phyloP scores from a whole-genome alignment of 2,797 vertebrate species.

The Malacoraja senta region DNA sequence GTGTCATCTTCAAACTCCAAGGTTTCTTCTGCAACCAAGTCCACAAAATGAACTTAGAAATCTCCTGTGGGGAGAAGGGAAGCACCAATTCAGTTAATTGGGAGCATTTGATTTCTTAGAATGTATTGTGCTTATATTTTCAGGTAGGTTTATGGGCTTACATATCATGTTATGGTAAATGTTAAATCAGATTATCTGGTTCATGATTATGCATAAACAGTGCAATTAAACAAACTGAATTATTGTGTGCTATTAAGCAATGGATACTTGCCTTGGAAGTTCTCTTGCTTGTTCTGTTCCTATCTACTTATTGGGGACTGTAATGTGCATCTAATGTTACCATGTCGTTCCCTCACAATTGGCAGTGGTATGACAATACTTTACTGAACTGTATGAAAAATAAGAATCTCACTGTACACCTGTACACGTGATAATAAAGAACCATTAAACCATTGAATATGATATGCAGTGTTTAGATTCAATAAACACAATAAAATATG shows the following conservation, averaged over 20 bases:
- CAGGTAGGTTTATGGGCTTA: background rate
- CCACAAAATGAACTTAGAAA: background rate
- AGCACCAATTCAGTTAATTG: background rate
- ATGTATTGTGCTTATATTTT: background rate
- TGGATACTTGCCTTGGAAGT: background rate
- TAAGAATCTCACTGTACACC: too few relatives aligned
- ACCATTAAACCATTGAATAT: too few relatives aligned
- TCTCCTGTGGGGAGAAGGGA: background rate
- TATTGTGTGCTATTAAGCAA: background rate
- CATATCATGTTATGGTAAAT: background rate
- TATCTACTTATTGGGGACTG: background rate
- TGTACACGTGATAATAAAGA: too few relatives aligned
- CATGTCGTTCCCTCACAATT: background rate
- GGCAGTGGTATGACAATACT: too few relatives aligned
- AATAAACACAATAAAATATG: background rate
- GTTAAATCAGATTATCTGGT: background rate
- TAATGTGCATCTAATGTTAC: background rate
- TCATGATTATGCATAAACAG: background rate
- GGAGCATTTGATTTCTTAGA: background rate
- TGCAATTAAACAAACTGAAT: background rate
- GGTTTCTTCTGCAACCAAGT: too few relatives aligned
- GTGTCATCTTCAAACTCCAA: too few relatives aligned
- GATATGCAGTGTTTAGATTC: background rate
- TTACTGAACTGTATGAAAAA: too few relatives aligned
- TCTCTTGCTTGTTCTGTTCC: background rate